Conservation (phyloP, 1,140 invertebrate species). For the Scaptomyza montana region DNA sequence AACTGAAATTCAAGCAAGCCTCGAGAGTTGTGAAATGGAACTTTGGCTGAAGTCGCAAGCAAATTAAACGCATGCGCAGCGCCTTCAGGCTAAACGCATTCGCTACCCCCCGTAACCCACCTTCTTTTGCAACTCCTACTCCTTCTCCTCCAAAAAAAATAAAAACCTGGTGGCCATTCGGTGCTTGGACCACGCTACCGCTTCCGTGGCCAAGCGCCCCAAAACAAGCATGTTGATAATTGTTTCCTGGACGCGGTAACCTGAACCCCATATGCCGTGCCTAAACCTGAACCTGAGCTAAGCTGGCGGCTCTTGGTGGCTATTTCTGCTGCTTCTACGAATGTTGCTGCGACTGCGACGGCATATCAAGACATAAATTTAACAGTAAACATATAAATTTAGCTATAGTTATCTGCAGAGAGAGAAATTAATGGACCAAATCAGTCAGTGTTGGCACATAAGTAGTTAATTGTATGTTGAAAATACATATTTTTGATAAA, state of each 20-base stretch:
- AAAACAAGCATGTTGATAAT: conserved; percentile 79
- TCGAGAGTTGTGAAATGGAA: not conserved
- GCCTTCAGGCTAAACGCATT: conserved; percentile 58
- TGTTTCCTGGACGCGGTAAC: conserved; percentile 77
- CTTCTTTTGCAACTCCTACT: too few species aligned
- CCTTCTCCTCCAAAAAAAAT: conserved; percentile 4
- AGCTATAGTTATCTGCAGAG: conserved; percentile 59
- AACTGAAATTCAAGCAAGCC: conserved; percentile 65
- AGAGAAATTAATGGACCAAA: conserved; percentile 36
- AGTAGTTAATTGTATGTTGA: conserved; percentile 2
- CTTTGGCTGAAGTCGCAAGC: conserved; percentile 27
- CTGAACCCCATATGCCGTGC: conserved; percentile 14
- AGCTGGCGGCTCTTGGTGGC: conserved; percentile 53
- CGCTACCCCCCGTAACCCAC: conserved; percentile 18
- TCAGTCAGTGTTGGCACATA: not conserved
- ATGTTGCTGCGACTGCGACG: conserved; percentile 61
- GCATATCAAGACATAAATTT: conserved; percentile 74
- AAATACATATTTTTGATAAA: conserved; percentile 1
- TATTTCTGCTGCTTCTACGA: not conserved
- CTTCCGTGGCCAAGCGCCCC: conserved; percentile 60
- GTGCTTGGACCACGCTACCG: conserved; percentile 34
- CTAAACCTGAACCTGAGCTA: conserved; percentile 47
- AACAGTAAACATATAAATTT: conserved; percentile 80
- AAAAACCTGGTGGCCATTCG: conserved; percentile 53
- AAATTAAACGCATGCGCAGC: conserved; percentile 79